Base-by-base conservation (phyloP, 2,888 invertebrate genomes). In the Dinocampus coccinellae region DNA sequence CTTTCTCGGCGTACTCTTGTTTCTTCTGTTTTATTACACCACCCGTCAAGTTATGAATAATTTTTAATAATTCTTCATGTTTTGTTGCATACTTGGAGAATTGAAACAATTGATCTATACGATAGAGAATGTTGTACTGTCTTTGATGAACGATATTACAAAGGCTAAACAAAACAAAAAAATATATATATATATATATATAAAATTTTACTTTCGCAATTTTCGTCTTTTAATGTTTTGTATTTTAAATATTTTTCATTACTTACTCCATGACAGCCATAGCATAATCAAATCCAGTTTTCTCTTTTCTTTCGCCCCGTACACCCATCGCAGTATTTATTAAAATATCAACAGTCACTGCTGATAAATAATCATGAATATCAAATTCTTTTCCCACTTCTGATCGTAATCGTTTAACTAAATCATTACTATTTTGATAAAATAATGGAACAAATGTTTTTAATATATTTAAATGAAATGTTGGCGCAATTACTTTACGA, bases 281-380 rank as follows among this genome's bases (percentile, higher is more conserved):
- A 0, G 90, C 90, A 74, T 90, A 91, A 60, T 90, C 89, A 70
- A 87, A 89, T 68, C 90, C 90, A 73, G 87, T 88, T 66, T 89
- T 88, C 67, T 89, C 87, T 70, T 89, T 89, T 1, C 88, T 83
- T 13, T 84, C 85, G 52, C 86, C 88, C 63, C 85, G 88, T 4
- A 90, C 87, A 11, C 91, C 91, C 91, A 91, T 91, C 0, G 90
- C 91, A 34, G 91, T 90, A 84, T 90, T 90, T 65, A 89, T 75
- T n/a, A 90, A 80, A 74, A 90, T 90, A 73, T 90, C 89, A 1
- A 90, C 90, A 4, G 90, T 90, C 13, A 87, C 85, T 10, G 84
- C 87, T 33, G 89, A 88, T 84, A 90, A 84, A 75, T 89, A 89
- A 75, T 90, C 89, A 73, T 90, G 90, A 47, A 88, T 87, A 78